Conservation (phyloP, 2,888 invertebrate genomes). For the Monoplex corrugatus region DNA sequence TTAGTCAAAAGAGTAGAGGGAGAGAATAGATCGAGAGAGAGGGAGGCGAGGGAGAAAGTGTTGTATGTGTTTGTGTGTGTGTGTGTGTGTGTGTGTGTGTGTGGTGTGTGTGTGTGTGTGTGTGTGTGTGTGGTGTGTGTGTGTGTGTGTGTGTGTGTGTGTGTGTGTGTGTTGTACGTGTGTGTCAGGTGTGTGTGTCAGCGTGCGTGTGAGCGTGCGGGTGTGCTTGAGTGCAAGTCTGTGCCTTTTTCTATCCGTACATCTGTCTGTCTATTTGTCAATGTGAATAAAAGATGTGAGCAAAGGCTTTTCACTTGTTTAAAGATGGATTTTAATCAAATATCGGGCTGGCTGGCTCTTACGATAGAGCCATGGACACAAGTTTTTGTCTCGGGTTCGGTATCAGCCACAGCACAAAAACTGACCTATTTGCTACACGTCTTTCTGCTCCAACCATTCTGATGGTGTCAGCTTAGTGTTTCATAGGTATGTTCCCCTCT, state of each 20-base stretch:
- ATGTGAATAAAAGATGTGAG: too few species aligned
- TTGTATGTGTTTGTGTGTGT: not conserved
- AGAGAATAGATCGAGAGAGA: too few species aligned
- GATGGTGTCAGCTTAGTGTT: not conserved
- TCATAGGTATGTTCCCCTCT: not conserved
- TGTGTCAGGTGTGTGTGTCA: not conserved
- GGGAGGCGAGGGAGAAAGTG: not conserved
- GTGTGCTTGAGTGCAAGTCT: not conserved
- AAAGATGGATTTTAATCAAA: too few species aligned
- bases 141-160: not conserved
- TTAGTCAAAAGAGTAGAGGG: too few species aligned
- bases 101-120: conserved; percentile 17
- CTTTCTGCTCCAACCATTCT: not conserved
- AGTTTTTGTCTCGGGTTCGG: too few species aligned
- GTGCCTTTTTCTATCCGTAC: too few species aligned
- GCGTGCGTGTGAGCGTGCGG: not conserved
- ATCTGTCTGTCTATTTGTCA: too few species aligned
- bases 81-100: not conserved
- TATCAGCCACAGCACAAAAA: too few species aligned
- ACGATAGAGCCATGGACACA: too few species aligned
- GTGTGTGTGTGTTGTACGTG: conserved; percentile 13
- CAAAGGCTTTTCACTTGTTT: too few species aligned
- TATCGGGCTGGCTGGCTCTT: too few species aligned
- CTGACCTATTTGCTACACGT: too few species aligned
- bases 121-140: conserved; percentile 4